A percentile compares a stretch with the other conserved stretches of the same genome.
phyloP scores from a whole-genome alignment of 2,888 invertebrate species.

The Volucella zonaria region DNA sequence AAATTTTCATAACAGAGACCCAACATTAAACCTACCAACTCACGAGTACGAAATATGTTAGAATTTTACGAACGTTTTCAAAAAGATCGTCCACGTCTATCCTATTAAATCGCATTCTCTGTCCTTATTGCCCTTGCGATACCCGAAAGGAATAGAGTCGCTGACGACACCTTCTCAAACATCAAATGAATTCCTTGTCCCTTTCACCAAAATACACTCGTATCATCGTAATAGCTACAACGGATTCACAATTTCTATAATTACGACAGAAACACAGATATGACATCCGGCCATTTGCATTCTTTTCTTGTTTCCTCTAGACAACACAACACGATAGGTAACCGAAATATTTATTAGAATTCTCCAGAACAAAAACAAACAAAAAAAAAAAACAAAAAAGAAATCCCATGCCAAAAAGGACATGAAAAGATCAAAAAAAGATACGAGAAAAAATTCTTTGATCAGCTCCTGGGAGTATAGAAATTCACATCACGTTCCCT shows the following conservation, averaged over 20 bases:
- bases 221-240: conserved; percentile 12
- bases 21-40: too few species aligned
- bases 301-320: not conserved
- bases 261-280: conserved; percentile 43
- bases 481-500: conserved; percentile 68
- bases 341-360: not conserved
- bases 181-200: too few species aligned
- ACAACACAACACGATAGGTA: not conserved
- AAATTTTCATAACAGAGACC: too few species aligned
- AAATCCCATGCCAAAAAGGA: conserved; percentile 9
- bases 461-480: conserved; percentile 14
- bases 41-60: too few species aligned
- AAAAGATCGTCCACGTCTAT: too few species aligned
- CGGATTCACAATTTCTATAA: conserved; percentile 52
- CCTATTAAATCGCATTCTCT: too few species aligned
- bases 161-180: too few species aligned
- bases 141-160: too few species aligned
- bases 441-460: conserved; percentile 22
- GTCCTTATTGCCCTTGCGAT: too few species aligned
- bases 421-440: conserved; percentile 26
- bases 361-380: too few species aligned
- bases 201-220: not conserved
- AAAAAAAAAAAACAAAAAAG: too few species aligned
- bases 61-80: too few species aligned
- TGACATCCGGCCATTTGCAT: conserved; percentile 44